Percentiles rank a stretch among this genome's conserved stretches.
Conservation (phyloP, 2,113 vertebrate genomes). For the Lonchura striata region DNA sequence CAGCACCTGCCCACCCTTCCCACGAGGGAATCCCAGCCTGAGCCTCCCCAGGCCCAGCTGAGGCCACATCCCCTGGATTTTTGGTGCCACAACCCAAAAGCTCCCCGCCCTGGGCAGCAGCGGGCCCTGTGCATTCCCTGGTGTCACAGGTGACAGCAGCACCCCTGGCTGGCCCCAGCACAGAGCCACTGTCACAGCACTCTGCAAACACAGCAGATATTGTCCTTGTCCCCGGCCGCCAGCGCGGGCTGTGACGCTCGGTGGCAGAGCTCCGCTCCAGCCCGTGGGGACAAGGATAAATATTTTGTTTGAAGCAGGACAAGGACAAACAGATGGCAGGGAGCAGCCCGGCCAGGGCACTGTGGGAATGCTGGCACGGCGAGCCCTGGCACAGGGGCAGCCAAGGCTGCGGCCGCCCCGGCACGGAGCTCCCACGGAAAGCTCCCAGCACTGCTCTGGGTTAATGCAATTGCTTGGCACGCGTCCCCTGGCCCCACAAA, state of each 20-base stretch:
- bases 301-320: background rate
- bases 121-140: background rate
- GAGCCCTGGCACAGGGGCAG: background rate
- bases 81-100: background rate
- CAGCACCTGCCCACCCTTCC: background rate
- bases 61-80: background rate
- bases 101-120: background rate
- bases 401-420: background rate
- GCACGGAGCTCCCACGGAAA: background rate
- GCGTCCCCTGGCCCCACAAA: accelerated
- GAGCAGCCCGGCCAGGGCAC: background rate
- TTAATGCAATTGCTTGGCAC: background rate
- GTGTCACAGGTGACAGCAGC: background rate
- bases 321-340: background rate
- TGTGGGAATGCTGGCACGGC: background rate
- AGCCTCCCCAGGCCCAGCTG: background rate
- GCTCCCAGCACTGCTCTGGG: background rate
- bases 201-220: background rate
- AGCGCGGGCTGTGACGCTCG: background rate
- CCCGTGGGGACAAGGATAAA: background rate
- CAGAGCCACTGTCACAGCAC: accelerated
- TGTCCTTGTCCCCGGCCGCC: background rate
- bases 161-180: background rate
- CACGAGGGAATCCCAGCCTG: background rate
- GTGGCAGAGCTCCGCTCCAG: background rate